Percentiles rank a stretch among this genome's conserved stretches.
Evolutionary conservation across 2,888 invertebrate species (phyloP).

Genomic region (Perizoma flavofasciatum): DNA sequence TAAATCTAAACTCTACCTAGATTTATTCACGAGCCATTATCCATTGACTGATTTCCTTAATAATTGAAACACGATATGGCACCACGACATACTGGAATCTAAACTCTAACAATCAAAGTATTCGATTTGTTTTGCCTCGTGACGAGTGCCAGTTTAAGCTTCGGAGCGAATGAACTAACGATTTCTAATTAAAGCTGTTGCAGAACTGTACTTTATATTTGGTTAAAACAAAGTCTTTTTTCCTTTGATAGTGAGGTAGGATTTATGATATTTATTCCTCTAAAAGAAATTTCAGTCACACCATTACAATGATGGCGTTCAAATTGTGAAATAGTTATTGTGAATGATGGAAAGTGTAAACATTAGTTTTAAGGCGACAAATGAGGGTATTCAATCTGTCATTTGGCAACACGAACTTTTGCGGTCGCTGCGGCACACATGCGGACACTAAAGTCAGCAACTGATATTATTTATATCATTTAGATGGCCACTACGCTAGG

Average conservation of each 20-base stretch:
- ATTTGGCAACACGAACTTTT: slow-evolving; percentile 29
- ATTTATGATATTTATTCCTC: slow-evolving; percentile 57
- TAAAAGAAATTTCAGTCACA: slow-evolving; percentile 70
- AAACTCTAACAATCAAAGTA: slow-evolving; percentile 50
- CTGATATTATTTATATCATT: slow-evolving; percentile 73
- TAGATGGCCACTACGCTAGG: slow-evolving; percentile 58
- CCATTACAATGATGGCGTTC: slow-evolving; percentile 62
- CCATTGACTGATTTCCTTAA: slow-evolving; percentile 58
- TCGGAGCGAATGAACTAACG: slow-evolving; percentile 59
- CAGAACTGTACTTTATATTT: slow-evolving; percentile 59
- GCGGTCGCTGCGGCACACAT: slow-evolving; percentile 30
- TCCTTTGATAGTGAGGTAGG: slow-evolving; percentile 44
- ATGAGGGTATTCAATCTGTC: slow-evolving; percentile 48
- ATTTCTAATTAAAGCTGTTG: slow-evolving; percentile 59
- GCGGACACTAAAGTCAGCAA: slow-evolving; percentile 56
- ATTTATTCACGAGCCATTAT: slow-evolving; percentile 59
- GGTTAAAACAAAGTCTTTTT: slow-evolving; percentile 56
- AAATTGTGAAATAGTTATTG: slow-evolving; percentile 50
- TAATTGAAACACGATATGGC: slow-evolving; percentile 71
- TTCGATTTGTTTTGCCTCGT: slow-evolving; percentile 60
- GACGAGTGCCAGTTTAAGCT: slow-evolving; percentile 49
- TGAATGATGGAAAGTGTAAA: slow-evolving; percentile 41
- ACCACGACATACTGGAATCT: slow-evolving; percentile 56
- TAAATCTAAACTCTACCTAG: slow-evolving; percentile 58
- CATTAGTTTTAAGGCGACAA: slow-evolving; percentile 46